Evolutionary conservation across 2,113 vertebrate genomes (phyloP).

Genomic region (Nesogale talazaci): DNA sequence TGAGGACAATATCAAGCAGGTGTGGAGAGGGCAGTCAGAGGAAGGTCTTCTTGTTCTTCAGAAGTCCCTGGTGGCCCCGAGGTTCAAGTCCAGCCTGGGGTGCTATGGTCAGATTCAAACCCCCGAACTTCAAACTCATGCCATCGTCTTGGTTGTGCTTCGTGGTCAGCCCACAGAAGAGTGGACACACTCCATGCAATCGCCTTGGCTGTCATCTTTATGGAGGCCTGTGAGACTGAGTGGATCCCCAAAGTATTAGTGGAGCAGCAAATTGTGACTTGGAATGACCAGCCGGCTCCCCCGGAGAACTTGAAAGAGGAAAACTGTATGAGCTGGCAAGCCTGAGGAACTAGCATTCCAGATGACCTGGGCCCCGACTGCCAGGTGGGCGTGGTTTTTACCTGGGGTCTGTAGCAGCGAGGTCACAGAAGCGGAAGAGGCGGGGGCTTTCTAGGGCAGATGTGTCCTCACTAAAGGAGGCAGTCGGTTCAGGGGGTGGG

Average conservation of each 20-base stretch:
- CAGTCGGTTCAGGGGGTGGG: too few species aligned
- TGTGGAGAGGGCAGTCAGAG: background rate
- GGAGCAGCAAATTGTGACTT: too few species aligned
- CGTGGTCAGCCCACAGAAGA: background rate
- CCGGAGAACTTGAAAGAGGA: too few species aligned
- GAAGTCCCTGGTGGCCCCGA: background rate
- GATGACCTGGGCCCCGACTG: too few species aligned
- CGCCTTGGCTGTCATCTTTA: background rate
- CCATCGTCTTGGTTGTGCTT: background rate
- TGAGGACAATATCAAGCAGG: fast-evolving
- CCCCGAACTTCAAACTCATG: background rate
- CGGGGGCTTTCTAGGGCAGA: too few species aligned
- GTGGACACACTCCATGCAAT: background rate
- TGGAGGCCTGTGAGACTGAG: background rate
- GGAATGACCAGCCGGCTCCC: too few species aligned
- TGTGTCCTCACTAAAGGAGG: too few species aligned
- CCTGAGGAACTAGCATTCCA: too few species aligned
- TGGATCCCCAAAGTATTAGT: background rate
- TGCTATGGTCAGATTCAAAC: background rate
- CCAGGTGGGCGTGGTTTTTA: too few species aligned
- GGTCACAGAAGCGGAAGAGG: too few species aligned
- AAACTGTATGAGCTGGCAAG: too few species aligned
- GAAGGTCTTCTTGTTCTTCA: background rate
- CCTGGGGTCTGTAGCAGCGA: too few species aligned
- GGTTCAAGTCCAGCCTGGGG: background rate